Evolutionary conservation across 2,888 invertebrate genomes (phyloP).

Genomic region (Geotrupes spiniger): DNA sequence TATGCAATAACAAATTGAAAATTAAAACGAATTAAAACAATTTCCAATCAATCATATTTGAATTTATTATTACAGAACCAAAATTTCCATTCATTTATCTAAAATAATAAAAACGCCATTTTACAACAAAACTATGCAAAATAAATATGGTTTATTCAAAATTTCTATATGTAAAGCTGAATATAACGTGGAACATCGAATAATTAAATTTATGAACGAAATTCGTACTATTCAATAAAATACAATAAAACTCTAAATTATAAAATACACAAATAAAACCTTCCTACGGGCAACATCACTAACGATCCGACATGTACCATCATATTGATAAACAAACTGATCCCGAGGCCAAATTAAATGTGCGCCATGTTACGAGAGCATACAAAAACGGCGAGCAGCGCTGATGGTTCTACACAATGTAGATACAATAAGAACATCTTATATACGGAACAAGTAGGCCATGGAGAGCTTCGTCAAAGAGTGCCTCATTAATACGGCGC

Average conservation of each 20-base stretch:
- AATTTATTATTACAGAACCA: not conserved
- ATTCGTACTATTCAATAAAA: slow-evolving; percentile 6
- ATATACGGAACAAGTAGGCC: slow-evolving; percentile 37
- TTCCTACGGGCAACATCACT: slow-evolving; percentile 35
- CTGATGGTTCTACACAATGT: slow-evolving; percentile 44
- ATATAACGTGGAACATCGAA: not conserved
- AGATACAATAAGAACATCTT: slow-evolving; percentile 47
- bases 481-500: slow-evolving; percentile 46
- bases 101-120: not conserved
- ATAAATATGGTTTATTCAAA: not conserved
- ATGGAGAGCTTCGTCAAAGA: slow-evolving; percentile 39
- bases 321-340: slow-evolving; percentile 45
- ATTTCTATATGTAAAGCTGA: not conserved
- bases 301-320: slow-evolving; percentile 41
- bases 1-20: too few relatives aligned
- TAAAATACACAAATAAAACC: slow-evolving; percentile 32
- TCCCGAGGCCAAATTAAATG: slow-evolving; percentile 44
- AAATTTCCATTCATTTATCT: not conserved
- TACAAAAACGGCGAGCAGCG: slow-evolving; percentile 41
- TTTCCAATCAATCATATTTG: too few relatives aligned
- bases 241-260: slow-evolving; percentile 18
- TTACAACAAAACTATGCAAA: not conserved
- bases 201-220: not conserved
- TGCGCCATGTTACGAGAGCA: slow-evolving; percentile 38
- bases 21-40: too few relatives aligned